Evolutionary conservation across 92 coral and sea anemone genomes (phyloP), one percentile per base, ranked within the genome.

Genomic region (Palythoa caribaeorum): DNA sequence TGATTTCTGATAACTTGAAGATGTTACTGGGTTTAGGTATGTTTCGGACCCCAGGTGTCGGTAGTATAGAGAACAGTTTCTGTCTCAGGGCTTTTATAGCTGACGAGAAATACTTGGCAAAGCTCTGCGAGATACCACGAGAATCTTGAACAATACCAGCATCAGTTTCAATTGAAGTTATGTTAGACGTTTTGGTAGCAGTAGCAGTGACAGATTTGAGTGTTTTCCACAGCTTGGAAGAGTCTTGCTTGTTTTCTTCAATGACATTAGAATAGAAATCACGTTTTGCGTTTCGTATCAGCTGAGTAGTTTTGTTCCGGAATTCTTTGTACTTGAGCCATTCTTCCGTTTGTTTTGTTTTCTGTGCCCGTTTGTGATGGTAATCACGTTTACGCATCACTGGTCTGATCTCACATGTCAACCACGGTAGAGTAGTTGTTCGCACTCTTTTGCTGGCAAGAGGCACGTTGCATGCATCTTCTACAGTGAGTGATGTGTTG

Each of bases 1-100:
- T 55, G 36, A 90, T 81, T 54, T 57, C 59, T 38, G 92, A 90
- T 21, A 90, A 62, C 74, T 76, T 79, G 85, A 90, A 90, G 71
- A 63, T 53, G 81, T 81, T 79, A 39, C 47, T 13, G 50, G 91
- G 40, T 15, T 13, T 39, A 20, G 36, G 5, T 69, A 69, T 78
- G 84, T 71, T 4, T 9, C 71, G 71, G 76, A 73, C 52, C 59
- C 68, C 54, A 52, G 79, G 53, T 40, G 51, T 38, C 55, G 78
- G 71, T 63, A 73, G 51, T n/a, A 73, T 37, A 50, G 47, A 16
- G 36, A 38, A 9, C 68, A 85, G 17, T 9, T 47, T 13, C 37
- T 63, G 85, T 55, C 85, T 77, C 28, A 87, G 38, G 16, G 39
- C 28, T 36, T 52, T 48, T 8, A 78, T 52, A 13, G 90, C 85